Evolutionary conservation across 2,888 invertebrate genomes (phyloP).

Genomic region (Chymomyza amoena): DNA sequence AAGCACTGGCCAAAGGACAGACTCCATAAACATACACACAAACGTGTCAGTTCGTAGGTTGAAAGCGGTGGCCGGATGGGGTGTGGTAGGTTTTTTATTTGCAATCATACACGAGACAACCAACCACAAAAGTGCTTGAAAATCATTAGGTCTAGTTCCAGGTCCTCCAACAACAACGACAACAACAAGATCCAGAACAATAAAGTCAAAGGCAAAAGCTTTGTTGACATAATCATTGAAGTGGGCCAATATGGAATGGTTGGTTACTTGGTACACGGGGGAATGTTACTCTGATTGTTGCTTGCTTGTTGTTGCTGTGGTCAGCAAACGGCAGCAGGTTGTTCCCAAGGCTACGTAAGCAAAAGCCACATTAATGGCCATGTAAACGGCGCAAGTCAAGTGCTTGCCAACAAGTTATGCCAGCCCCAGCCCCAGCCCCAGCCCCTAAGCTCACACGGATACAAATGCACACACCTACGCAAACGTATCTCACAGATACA

Average conservation of each 20-base stretch:
- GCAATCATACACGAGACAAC: background rate
- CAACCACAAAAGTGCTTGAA: conserved; percentile 6
- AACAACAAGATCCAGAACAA: background rate
- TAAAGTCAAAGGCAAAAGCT: conserved; percentile 33
- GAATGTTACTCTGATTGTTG: background rate
- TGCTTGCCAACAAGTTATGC: conserved; percentile 63
- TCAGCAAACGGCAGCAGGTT: conserved; percentile 7
- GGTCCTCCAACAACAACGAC: conserved; percentile 19
- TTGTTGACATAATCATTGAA: conserved; percentile 45
- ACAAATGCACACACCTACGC: no score
- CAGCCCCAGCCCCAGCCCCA: background rate
- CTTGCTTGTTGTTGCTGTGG: conserved; percentile 6
- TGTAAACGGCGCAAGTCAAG: conserved; percentile 60
- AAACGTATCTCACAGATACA: no score
- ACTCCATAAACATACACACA: background rate
- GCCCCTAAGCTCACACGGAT: background rate
- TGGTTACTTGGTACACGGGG: background rate
- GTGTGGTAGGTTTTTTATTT: background rate
- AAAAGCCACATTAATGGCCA: conserved; percentile 68
- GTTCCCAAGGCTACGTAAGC: conserved; percentile 52
- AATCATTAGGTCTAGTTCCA: conserved; percentile 34
- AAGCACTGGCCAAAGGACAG: background rate
- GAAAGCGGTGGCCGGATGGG: background rate
- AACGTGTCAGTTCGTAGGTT: no score
- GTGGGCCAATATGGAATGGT: conserved; percentile 11